Evolutionary conservation across 2,888 invertebrate species (phyloP).

Genomic region (Adela reaumurella): DNA sequence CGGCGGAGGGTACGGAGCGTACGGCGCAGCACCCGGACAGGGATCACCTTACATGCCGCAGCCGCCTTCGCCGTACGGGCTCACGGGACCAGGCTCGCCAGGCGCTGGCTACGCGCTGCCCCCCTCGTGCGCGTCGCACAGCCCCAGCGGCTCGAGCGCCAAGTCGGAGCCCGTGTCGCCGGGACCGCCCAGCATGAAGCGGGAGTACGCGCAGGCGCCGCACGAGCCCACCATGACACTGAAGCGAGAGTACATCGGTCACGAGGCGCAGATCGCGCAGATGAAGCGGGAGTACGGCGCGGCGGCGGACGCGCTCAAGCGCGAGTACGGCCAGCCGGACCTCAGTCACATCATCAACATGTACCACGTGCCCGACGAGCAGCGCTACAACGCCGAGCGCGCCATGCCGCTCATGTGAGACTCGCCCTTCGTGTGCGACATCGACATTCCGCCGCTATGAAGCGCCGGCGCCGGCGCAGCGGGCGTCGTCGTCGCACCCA

Average conservation of each 20-base stretch:
- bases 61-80: constrained; percentile 65
- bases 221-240: constrained; percentile 26
- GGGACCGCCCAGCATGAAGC: constrained; percentile 53
- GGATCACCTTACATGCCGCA: constrained; percentile 73
- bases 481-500: background rate
- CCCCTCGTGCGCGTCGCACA: constrained; percentile 71
- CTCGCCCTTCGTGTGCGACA: constrained; percentile 63
- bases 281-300: constrained; percentile 53
- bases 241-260: constrained; percentile 49
- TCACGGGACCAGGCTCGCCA: constrained; percentile 59
- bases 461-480: constrained; percentile 56
- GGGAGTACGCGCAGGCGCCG: constrained; percentile 40
- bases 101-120: constrained; percentile 59
- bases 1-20: constrained; percentile 70
- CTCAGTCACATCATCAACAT: constrained; percentile 64
- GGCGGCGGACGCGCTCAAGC: constrained; percentile 59
- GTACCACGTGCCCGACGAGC: constrained; percentile 65
- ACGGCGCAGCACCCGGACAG: constrained; percentile 65
- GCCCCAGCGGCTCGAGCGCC: constrained; percentile 83
- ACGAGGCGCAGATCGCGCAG: constrained; percentile 45
- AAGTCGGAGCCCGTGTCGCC: constrained; percentile 88
- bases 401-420: constrained; percentile 64
- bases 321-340: constrained; percentile 66
- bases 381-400: constrained; percentile 61
- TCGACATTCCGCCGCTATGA: constrained; percentile 62